Evolutionary conservation across 53 echinoderm and acorn worm species (phyloP), one percentile per base, ranked within the genome.

Genomic region (Pentamera pediparva): DNA sequence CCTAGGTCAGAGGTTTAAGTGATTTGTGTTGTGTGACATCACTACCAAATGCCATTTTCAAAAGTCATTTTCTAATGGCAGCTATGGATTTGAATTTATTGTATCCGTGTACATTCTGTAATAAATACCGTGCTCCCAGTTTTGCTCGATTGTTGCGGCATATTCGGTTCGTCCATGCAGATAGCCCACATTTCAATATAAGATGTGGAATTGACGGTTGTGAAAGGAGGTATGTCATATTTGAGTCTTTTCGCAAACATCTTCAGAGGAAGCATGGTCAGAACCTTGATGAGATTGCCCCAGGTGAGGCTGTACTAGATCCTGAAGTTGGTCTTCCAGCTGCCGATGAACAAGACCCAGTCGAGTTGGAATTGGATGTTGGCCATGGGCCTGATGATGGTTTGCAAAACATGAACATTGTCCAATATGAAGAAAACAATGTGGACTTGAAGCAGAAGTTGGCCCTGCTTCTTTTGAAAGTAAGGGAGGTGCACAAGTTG

Each of bases 401-500:
- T 5, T 21, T 50, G 17, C 51, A 50, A 24, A 38, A 67, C 28
- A 35, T 67, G 51, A 35, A 77, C 29, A 29, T 35, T 56, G 24
- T 51, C 8, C 59, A 39, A 39, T 15, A 31, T 34, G n/a, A 4
- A 32, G 74, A 53, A 56, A 15, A 12, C n/a, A 33, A 19, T 10
- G n/a, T 61, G 37, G 62, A 81, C 59, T 17, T 70, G 24, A 75
- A 81, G 50, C 56, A 43, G 17, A 81, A 75, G 35, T 58, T 75
- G 13, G 61, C 61, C 26, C 50, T 75, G 37, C 61, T 75, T 55
- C 62, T 81, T 45, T 39, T 81, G 25, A 81, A 61, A 35, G 32
- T 74, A 61, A 37, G 82, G 32, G 78, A 82, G 69, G 32, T 74
- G 29, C 73, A 74, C 76, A 82, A 82, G 35, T 48, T 76, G 27